phyloP scores from a whole-genome alignment of 2,113 vertebrate genomes.

The Centropristis striata region DNA sequence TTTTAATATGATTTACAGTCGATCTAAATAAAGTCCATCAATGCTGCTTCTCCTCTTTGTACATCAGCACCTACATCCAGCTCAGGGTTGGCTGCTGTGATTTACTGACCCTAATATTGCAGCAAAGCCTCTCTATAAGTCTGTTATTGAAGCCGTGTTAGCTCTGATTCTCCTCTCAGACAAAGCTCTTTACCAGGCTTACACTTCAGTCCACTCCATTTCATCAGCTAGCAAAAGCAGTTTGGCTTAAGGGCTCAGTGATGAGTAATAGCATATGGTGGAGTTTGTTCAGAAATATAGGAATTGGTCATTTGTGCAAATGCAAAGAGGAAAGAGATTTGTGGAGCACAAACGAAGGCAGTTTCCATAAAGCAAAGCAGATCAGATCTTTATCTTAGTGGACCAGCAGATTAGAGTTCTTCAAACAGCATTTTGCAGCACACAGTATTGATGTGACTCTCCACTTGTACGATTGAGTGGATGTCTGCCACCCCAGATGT shows the following conservation, averaged over 20 bases:
- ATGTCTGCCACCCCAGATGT: constrained; percentile 1
- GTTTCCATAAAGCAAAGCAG: constrained; percentile 15
- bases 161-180: constrained; percentile 40
- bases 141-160: constrained; percentile 43
- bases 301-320: constrained; percentile 40
- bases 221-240: constrained; percentile 44
- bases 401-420: not conserved
- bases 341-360: constrained; percentile 7
- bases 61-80: constrained; percentile 5
- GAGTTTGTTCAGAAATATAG: constrained; percentile 34
- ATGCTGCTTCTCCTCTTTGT: not conserved
- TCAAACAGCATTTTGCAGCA: not conserved
- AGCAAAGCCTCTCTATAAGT: constrained; percentile 30
- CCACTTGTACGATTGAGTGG: not conserved
- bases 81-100: not conserved
- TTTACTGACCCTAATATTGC: constrained; percentile 45
- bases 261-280: constrained; percentile 41
- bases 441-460: not conserved
- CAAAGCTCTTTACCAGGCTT: constrained; percentile 58
- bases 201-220: constrained; percentile 45
- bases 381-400: constrained; percentile 14
- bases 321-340: constrained; percentile 35
- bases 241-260: constrained; percentile 46
- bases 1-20: not conserved
- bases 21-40: not conserved